Evolutionary conservation across 2,113 vertebrate species (phyloP).

Genomic region (Nestor notabilis): DNA sequence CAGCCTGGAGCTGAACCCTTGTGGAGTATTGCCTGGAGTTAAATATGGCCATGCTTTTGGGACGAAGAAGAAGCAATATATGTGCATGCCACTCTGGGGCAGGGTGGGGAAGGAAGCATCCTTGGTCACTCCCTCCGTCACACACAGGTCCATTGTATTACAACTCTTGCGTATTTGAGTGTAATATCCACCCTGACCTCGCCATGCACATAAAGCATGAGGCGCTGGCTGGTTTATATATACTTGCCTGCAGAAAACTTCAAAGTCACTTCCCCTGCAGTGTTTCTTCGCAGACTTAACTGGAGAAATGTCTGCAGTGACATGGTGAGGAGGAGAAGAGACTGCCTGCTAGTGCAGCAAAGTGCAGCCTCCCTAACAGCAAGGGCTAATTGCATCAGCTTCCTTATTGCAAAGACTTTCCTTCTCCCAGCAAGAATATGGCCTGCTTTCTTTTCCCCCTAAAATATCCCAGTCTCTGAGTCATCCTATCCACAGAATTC

Average conservation of each 20-base stretch:
- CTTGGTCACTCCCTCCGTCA: background rate
- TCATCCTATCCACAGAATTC: background rate
- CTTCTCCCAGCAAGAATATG: background rate
- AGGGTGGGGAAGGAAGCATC: background rate
- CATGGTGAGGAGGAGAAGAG: background rate
- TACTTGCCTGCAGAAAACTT: background rate
- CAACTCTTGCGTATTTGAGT: background rate
- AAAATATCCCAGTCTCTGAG: background rate
- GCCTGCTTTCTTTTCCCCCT: background rate
- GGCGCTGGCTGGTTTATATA: background rate
- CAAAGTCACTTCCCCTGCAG: background rate
- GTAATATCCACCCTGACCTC: background rate
- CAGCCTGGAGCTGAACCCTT: background rate
- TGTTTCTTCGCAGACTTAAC: background rate
- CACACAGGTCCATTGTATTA: background rate
- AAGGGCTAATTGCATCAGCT: background rate
- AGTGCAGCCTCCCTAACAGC: background rate
- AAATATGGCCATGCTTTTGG: background rate
- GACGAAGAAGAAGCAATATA: background rate
- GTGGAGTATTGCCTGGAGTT: background rate
- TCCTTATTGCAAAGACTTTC: background rate
- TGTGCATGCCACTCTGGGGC: background rate
- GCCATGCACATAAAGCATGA: accelerated
- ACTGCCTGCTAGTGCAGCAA: background rate
- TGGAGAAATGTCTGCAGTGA: background rate